Percentiles rank a stretch among this genome's conserved stretches.
These are phyloP conservation scores for Parazoanthus atlanticus DNA, from an alignment of 92 coral and sea anemone genomes.

Conservation along the genomic window DNA sequence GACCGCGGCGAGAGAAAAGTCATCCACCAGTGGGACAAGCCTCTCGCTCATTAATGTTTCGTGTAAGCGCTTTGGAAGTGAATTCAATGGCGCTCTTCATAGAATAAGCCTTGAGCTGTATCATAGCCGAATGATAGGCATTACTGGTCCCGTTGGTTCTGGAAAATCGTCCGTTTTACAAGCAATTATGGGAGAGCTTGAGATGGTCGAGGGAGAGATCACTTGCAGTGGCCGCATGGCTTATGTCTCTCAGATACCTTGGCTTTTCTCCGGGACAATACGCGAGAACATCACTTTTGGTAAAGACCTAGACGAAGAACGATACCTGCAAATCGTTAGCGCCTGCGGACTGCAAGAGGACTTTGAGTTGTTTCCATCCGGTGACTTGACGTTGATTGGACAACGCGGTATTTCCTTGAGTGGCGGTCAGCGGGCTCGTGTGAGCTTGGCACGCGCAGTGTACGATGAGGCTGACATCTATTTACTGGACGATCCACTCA, in stretches of 20 bases:
- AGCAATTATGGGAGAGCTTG: slow-evolving; percentile 16
- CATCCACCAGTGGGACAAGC: not conserved
- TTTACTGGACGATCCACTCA: slow-evolving; percentile 10
- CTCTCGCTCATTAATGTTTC: slow-evolving; percentile 13
- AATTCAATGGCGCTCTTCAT: slow-evolving; percentile 10
- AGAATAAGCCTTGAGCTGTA: slow-evolving; percentile 2
- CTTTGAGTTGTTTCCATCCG: no score
- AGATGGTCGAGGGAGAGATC: not conserved
- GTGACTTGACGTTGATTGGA: no score
- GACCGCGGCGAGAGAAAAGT: no score
- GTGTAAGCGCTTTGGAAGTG: slow-evolving; percentile 13
- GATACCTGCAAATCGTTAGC: no score
- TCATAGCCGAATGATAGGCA: not conserved
- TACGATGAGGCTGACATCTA: slow-evolving; percentile 19
- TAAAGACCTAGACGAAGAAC: no score
- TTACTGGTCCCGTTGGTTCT: no score
- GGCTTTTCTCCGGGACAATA: slow-evolving; percentile 16
- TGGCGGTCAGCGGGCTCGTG: slow-evolving; percentile 24
- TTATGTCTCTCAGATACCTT: slow-evolving; percentile 11
- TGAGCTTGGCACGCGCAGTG: slow-evolving; percentile 20
- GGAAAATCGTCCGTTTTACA: not conserved
- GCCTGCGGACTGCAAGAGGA: no score
- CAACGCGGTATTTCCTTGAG: not conserved
- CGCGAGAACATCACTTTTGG: slow-evolving; percentile 9
- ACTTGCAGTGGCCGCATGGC: not conserved